phyloP scores from a whole-genome alignment of 2,113 vertebrate species.

The crab-eating macaque (Macaca fascicularis) region DNA sequence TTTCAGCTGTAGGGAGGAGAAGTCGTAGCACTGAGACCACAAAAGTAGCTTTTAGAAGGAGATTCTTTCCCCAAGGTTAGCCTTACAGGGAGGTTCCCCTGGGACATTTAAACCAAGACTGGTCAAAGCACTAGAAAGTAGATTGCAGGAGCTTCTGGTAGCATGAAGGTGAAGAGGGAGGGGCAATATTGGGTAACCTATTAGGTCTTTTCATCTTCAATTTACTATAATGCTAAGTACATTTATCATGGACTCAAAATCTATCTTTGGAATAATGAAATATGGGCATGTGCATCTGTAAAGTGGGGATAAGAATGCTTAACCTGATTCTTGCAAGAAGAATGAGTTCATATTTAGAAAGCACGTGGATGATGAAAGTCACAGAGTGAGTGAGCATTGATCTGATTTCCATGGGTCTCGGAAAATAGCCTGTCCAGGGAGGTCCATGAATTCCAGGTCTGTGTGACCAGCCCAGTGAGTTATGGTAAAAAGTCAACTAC shows the following conservation, averaged over 20 bases:
- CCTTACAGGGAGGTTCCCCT: conserved; percentile 6
- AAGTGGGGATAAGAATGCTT: conserved; percentile 25
- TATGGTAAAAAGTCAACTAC: neutral
- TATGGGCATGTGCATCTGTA: neutral
- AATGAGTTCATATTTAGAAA: conserved; percentile 53
- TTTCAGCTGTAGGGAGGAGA: neutral
- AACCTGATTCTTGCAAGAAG: conserved; percentile 34
- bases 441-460: neutral
- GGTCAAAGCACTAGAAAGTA: neutral
- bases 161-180: neutral
- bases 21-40: neutral
- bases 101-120: conserved; percentile 5
- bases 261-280: conserved; percentile 28
- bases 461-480: neutral
- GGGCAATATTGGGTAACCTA: neutral
- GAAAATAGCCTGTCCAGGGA: neutral
- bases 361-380: conserved; percentile 3
- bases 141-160: conserved; percentile 13
- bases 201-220: conserved; percentile 43
- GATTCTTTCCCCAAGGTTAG: conserved; percentile 27
- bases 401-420: neutral
- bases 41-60: conserved; percentile 49
- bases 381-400: neutral
- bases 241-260: neutral
- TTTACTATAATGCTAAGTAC: conserved; percentile 37